Conservation (phyloP, 92 coral and sea anemone species). For the Plumapathes pennacea region DNA sequence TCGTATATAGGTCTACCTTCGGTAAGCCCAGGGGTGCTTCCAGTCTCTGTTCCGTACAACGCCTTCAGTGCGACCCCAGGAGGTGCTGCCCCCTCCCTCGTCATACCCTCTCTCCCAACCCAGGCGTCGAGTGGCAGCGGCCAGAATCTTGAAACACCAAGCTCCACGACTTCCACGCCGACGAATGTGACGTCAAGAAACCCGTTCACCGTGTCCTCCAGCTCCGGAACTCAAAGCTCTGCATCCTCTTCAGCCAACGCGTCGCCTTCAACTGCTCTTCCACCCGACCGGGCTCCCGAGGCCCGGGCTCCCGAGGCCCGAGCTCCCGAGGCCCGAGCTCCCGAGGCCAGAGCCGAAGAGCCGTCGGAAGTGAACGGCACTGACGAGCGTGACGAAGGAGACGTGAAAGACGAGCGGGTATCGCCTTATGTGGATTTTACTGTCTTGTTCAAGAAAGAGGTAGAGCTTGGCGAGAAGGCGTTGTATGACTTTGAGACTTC, state of each 20-base stretch:
- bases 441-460: constrained; percentile 53
- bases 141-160: constrained; percentile 41
- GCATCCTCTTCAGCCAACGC: constrained; percentile 58
- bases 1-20: constrained; percentile 62
- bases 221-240: constrained; percentile 66
- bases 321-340: neutral
- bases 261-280: constrained; percentile 55
- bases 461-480: constrained; percentile 60
- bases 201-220: constrained; percentile 44
- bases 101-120: constrained; percentile 50
- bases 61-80: constrained; percentile 58
- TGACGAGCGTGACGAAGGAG: neutral
- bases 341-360: constrained; percentile 1
- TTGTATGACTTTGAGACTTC: constrained; percentile 51
- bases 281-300: constrained; percentile 19
- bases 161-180: constrained; percentile 83
- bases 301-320: neutral
- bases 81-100: constrained; percentile 46
- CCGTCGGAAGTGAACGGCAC: neutral
- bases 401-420: constrained; percentile 30
- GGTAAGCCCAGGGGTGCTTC: constrained; percentile 77
- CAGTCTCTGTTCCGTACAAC: constrained; percentile 85
- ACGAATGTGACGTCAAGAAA: constrained; percentile 47
- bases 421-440: constrained; percentile 82
- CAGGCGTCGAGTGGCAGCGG: constrained; percentile 7